A percentile compares a stretch with the other conserved stretches of the same genome.
phyloP scores from a whole-genome alignment of 2,113 vertebrate species.

The Chloropsis hardwickii region DNA sequence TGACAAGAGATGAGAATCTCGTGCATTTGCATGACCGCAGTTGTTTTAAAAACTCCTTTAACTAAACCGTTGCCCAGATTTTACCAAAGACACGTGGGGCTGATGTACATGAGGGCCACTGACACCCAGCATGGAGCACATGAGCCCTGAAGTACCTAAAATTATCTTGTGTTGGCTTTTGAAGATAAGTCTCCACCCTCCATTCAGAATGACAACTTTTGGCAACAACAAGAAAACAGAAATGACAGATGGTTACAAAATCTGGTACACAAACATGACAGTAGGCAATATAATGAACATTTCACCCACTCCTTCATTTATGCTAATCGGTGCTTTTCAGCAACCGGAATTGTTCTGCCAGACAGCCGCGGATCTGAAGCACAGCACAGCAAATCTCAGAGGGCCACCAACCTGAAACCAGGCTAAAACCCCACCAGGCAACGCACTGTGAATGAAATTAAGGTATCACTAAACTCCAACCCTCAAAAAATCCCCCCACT shows the following conservation, averaged over 20 bases:
- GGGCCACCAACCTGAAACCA: constrained; percentile 3
- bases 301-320: constrained; percentile 48
- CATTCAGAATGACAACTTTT: constrained; percentile 63
- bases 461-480: background rate
- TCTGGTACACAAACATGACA: constrained; percentile 66
- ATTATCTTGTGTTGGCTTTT: constrained; percentile 22
- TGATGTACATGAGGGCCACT: background rate
- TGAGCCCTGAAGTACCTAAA: constrained; percentile 34
- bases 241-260: constrained; percentile 67
- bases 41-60: background rate
- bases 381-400: background rate
- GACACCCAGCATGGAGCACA: background rate
- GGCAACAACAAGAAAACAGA: constrained; percentile 62
- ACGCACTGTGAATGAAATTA: background rate
- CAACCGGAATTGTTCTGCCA: constrained; percentile 33
- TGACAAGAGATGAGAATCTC: background rate
- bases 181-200: constrained; percentile 37
- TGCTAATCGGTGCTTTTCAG: constrained; percentile 24
- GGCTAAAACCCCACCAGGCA: background rate
- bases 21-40: background rate
- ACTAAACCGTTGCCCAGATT: background rate
- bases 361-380: constrained; percentile 4
- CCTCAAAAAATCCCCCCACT: background rate
- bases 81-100: background rate
- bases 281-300: constrained; percentile 52